Base-by-base conservation (phyloP, 2,797 vertebrate species). In the Taenioides sp. region DNA sequence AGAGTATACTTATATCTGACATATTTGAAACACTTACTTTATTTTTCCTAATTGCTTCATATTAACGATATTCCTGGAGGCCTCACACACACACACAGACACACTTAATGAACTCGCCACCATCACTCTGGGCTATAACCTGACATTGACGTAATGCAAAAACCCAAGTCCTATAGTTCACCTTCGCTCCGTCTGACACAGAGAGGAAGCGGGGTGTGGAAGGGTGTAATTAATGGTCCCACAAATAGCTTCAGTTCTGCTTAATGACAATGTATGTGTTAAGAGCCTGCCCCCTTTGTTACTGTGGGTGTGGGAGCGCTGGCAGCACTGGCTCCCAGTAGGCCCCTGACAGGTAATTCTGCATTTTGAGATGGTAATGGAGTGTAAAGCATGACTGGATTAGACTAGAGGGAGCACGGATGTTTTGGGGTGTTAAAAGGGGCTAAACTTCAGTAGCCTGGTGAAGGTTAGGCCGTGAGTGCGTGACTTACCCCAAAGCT, bases 221-320 rank as follows among this genome's bases (percentile, higher is more conserved):
- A 87, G 86, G 85, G 77, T 90, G 86, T 87, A 92, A 92, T 92
- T 92, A 93, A 93, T 92, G 89, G 89, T 88, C 83, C 87, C 81
- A 90, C 87, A 90, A 93, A 93, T 92, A 92, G 88, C 86, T 89
- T 76, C 70, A 22, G 72, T 90, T 91, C 87, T 76, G 34, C 88
- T 92, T 87, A 91, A 91, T 93, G 89, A 92, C 88, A 85, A 89
- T 88, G 86, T 86, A 88, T 86, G 85, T 88, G 87, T 89, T 87
- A 92, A 91, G 89, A 93, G 80, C 84, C 83, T 87, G 81, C 71
- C 79, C 74, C 81, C 85, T 88, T 90, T 92, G 90, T 90, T 87
- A 88, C 84, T 74, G 85, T 80, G 84, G 81, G 72, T 77, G 79
- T 85, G 77, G 80, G 76, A 84, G 76, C 43, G 72, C 72, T 81